These are phyloP conservation scores for Coenobita brevimanus DNA, from an alignment of 1,140 invertebrate species.

Conservation along the genomic window DNA sequence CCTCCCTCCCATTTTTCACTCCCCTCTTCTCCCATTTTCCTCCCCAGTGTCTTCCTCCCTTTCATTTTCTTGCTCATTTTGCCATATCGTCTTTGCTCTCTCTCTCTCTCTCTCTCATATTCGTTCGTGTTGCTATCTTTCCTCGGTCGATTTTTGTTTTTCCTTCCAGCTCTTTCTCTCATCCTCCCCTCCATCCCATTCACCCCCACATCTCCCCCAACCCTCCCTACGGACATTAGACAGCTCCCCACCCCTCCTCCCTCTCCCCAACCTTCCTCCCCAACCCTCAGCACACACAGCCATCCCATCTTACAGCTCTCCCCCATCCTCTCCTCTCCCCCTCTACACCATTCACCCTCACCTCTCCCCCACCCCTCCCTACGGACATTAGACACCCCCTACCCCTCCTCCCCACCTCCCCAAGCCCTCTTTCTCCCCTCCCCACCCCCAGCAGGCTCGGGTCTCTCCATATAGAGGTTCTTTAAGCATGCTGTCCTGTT, in stretches of 20 bases:
- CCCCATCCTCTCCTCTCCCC: no score
- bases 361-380: background rate
- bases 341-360: background rate
- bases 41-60: no score
- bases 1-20: no score
- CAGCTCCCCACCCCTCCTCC: background rate
- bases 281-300: background rate
- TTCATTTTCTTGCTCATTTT: no score
- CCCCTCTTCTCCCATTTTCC: no score
- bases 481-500: constrained; percentile 55
- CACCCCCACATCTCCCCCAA: background rate
- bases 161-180: no score
- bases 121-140: no score
- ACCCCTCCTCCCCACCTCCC: background rate
- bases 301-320: no score
- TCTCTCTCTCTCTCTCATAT: no score
- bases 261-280: background rate
- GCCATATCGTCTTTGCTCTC: no score
- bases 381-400: background rate
- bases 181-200: no score
- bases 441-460: background rate
- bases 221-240: background rate
- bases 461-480: constrained; percentile 44
- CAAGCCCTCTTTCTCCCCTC: background rate
- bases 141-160: no score